Percentiles rank a stretch among this genome's conserved stretches.
These are phyloP conservation scores for Trichacis sp. DNA, from an alignment of 2,888 invertebrate species.

Conservation along the genomic window DNA sequence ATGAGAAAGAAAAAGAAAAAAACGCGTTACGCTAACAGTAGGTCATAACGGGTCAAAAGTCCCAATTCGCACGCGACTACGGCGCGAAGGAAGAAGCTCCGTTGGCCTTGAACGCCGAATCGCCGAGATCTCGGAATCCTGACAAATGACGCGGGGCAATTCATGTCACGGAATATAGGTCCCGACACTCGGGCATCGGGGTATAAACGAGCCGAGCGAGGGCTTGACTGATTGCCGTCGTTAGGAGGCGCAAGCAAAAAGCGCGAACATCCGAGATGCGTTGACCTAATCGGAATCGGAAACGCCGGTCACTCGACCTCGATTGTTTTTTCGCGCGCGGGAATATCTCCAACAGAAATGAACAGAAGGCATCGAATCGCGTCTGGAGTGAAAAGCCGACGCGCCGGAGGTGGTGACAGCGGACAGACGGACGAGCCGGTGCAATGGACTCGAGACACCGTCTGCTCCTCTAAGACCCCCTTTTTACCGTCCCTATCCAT, in stretches of 20 bases:
- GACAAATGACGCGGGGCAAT: neutral
- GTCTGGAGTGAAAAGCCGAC: conserved; percentile 25
- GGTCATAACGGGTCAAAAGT: too few species aligned
- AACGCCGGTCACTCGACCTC: conserved; percentile 58
- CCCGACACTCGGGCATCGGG: neutral
- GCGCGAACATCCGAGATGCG: conserved; percentile 15
- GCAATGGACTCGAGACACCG: conserved; percentile 26
- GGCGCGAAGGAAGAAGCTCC: too few species aligned
- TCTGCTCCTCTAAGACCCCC: too few species aligned
- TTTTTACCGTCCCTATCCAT: too few species aligned
- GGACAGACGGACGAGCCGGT: conserved; percentile 16
- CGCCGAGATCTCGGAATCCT: too few species aligned
- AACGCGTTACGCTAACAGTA: too few species aligned
- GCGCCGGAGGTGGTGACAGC: conserved; percentile 25
- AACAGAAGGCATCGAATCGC: conserved; percentile 8
- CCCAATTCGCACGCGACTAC: too few species aligned
- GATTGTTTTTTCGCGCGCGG: conserved; percentile 61
- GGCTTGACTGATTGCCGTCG: conserved; percentile 7
- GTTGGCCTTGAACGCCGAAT: too few species aligned
- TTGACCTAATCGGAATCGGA: conserved; percentile 36
- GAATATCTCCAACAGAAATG: conserved; percentile 24
- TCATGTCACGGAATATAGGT: neutral
- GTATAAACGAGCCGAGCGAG: too few species aligned
- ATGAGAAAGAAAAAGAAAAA: too few species aligned
- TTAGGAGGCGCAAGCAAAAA: neutral